Evolutionary conservation across 1,140 invertebrate species (phyloP).

Genomic region (Magallana gigas): DNA sequence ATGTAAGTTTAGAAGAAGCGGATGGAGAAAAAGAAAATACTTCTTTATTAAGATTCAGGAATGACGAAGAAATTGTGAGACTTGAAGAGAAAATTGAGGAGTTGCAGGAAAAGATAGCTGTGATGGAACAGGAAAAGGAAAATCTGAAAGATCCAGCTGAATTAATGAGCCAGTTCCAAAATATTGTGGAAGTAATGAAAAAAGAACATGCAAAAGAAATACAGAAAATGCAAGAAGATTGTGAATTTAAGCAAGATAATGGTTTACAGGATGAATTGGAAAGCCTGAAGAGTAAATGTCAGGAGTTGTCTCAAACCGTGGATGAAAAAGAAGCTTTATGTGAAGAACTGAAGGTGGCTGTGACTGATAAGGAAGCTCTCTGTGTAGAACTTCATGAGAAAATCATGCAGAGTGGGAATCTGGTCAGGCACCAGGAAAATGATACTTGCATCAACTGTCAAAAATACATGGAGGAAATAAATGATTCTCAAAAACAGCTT

Average conservation of each 20-base stretch:
- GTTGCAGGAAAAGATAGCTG: slow-evolving; percentile 11
- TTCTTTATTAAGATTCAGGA: background rate
- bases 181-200: slow-evolving; percentile 37
- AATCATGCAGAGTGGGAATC: slow-evolving; percentile 10
- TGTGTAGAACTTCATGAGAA: slow-evolving; percentile 25
- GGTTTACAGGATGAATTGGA: background rate
- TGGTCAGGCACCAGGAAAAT: background rate
- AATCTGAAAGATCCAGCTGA: slow-evolving; percentile 34
- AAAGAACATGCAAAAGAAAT: slow-evolving; percentile 37
- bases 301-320: slow-evolving; percentile 5
- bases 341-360: background rate
- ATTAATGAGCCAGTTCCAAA: slow-evolving; percentile 22
- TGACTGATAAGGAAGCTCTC: background rate
- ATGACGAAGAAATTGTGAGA: background rate
- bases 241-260: background rate
- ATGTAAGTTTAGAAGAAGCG: background rate
- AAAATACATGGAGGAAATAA: background rate
- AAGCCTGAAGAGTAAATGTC: background rate
- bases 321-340: background rate
- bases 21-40: background rate
- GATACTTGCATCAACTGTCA: background rate
- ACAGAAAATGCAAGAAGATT: slow-evolving; percentile 17
- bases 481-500: background rate
- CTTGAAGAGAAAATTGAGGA: slow-evolving; percentile 4
- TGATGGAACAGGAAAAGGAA: background rate